Evolutionary conservation across 2,113 vertebrate species (phyloP), one percentile per base, ranked within the genome.

Genomic region (Lepus timidus): DNA sequence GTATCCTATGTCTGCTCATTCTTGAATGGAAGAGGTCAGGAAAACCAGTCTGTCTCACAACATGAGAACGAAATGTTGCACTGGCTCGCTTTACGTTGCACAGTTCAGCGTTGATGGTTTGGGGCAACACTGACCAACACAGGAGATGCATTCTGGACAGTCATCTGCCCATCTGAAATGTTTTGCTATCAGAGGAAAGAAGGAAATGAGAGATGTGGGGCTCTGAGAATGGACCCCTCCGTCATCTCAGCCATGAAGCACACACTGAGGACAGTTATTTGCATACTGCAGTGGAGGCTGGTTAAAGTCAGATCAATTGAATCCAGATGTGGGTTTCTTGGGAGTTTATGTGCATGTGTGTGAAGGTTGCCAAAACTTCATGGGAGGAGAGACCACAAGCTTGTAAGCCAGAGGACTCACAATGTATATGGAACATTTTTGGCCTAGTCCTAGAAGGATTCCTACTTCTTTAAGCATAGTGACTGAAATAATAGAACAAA

Each of bases 281-380:
- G 88, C 92, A 88, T 96, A 92, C 79, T 96, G 74, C 70, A 90
- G 51, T 84, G 79, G 90, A 88, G 79, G 67, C 85, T 93, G 74
- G 81, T 92, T 96, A 96, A 94, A 93, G 84, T 85, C n/a, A 49
- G 88, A 96, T 95, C 93, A 92, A 97, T 97, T 97, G 97, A 96
- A 97, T 97, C 97, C 97, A 97, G 96, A 97, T 97, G 95, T 92
- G 85, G 39, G n/a, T 94, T 94, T 93, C 93, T 93, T 94, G 36
- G 85, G 79, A 85, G 70, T 58, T 31, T 78, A 49, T 78, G 29
- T 55, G 51, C 52, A 51, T 79, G 74, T 52, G 74, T 75, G 25
- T 49, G 55, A 94, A 19, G 36, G n/a, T 91, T 95, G 94, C 90
- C 96, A 96, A 95, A 92, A 95, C 61, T 75, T 96, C 81, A 76